A percentile compares a stretch with the other conserved stretches of the same genome.
Evolutionary conservation across 2,113 vertebrate species (phyloP).

Genomic region (Bujurquina vittata): DNA sequence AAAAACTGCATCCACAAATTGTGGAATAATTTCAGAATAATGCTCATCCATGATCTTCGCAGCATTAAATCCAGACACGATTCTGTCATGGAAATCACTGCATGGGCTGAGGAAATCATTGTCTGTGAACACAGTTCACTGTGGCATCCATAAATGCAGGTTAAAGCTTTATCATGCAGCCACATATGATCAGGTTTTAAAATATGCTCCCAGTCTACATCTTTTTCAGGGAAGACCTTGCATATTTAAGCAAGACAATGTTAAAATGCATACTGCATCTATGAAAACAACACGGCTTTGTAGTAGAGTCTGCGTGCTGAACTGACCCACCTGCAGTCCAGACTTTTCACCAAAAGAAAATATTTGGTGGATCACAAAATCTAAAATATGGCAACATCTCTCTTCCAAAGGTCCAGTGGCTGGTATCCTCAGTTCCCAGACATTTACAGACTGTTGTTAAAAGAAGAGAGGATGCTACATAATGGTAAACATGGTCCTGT

Average conservation of each 20-base stretch:
- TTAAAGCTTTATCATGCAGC: too few relatives aligned
- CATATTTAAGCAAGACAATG: background rate
- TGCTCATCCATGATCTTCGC: background rate
- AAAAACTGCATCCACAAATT: background rate
- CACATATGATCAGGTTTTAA: background rate
- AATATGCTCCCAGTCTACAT: background rate
- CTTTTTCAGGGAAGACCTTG: background rate
- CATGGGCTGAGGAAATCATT: background rate
- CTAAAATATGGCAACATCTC: background rate
- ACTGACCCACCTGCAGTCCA: background rate
- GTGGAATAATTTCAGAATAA: too few relatives aligned
- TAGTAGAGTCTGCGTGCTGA: background rate
- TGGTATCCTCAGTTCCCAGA: too few relatives aligned
- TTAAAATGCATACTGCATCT: background rate
- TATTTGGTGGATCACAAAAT: too few relatives aligned
- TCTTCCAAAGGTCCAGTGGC: background rate
- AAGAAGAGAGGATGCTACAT: too few relatives aligned
- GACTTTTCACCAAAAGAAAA: too few relatives aligned
- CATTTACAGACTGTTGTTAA: too few relatives aligned
- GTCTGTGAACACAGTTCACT: background rate
- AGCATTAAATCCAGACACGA: rapidly evolving
- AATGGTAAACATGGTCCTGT: too few relatives aligned
- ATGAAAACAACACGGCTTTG: background rate
- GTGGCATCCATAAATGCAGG: background rate
- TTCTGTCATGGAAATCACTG: background rate